Percentiles rank a stretch among this genome's conserved stretches.
phyloP scores from a whole-genome alignment of 2,888 invertebrate species.

The Tachina fera region DNA sequence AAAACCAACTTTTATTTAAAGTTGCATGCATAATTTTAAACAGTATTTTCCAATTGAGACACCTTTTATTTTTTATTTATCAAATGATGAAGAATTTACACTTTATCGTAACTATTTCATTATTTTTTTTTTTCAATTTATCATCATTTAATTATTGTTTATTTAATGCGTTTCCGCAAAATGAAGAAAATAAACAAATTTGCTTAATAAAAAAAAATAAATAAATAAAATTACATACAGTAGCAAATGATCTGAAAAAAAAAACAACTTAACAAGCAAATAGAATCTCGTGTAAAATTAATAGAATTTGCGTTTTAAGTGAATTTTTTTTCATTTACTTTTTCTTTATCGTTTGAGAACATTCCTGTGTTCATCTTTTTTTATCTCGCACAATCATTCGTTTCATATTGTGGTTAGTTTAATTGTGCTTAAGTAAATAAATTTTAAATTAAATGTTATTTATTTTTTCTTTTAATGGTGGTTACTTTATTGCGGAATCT shows the following conservation, averaged over 20 bases:
- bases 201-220: constrained; percentile 34
- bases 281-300: constrained; percentile 60
- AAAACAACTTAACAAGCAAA: constrained; percentile 34
- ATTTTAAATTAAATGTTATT: constrained; percentile 71
- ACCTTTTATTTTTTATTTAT: neutral
- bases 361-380: constrained; percentile 38
- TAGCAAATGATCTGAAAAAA: constrained; percentile 18
- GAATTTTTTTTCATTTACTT: constrained; percentile 17
- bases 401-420: constrained; percentile 64
- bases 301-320: constrained; percentile 63
- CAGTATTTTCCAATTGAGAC: too few relatives aligned
- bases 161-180: constrained; percentile 66
- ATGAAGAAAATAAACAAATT: constrained; percentile 57
- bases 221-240: constrained; percentile 53
- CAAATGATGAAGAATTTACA: neutral
- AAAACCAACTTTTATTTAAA: too few relatives aligned
- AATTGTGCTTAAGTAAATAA: constrained; percentile 71
- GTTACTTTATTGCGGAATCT: constrained; percentile 86
- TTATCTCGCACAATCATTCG: constrained; percentile 34
- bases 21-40: too few relatives aligned
- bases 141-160: constrained; percentile 63
- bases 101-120: neutral
- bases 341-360: constrained; percentile 51
- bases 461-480: constrained; percentile 88
- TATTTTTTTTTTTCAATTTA: constrained; percentile 59